phyloP scores from a whole-genome alignment of 2,113 vertebrate species.

The Pandion haliaetus region DNA sequence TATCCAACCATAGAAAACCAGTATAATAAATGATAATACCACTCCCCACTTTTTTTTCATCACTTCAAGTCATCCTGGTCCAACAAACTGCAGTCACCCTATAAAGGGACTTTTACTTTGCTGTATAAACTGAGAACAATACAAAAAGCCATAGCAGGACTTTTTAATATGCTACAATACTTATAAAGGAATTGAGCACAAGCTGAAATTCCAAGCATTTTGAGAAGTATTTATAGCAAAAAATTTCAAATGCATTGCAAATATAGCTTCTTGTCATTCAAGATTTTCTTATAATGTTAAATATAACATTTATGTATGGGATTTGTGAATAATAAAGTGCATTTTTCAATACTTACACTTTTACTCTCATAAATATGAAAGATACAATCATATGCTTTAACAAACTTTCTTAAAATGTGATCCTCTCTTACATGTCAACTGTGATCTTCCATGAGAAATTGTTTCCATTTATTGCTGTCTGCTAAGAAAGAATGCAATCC shows the following conservation, averaged over 20 bases:
- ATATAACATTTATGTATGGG: background rate
- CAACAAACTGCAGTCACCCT: background rate
- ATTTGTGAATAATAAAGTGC: background rate
- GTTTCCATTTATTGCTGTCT: constrained; percentile 21
- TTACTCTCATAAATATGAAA: background rate
- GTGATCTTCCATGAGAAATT: background rate
- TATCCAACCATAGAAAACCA: background rate
- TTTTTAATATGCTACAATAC: background rate
- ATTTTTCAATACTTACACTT: background rate
- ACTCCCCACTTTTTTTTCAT: accelerated
- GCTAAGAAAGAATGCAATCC: constrained; percentile 48
- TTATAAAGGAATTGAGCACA: background rate
- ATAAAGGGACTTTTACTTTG: background rate
- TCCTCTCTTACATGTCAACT: background rate
- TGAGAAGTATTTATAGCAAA: background rate
- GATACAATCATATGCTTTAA: background rate
- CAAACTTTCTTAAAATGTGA: background rate
- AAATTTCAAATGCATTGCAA: background rate
- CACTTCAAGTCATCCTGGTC: background rate
- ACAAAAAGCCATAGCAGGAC: background rate
- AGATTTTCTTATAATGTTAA: background rate
- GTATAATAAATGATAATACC: background rate
- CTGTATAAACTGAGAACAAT: background rate
- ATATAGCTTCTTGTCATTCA: background rate
- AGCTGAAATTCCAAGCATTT: background rate